These are phyloP conservation scores for Epinephelus moara DNA, from an alignment of 2,113 vertebrate genomes.

Conservation along the genomic window DNA sequence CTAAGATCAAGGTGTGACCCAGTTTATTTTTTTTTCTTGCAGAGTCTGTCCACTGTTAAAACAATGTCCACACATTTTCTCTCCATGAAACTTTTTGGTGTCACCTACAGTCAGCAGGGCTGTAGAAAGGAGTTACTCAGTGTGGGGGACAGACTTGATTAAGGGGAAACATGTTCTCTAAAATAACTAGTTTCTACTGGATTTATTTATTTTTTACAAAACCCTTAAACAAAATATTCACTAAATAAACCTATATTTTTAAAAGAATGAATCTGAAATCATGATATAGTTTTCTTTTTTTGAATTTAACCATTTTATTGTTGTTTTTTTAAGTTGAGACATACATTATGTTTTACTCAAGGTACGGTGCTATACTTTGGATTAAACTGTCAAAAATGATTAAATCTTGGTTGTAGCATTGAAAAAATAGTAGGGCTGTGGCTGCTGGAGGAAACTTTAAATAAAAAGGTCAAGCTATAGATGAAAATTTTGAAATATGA, in stretches of 20 bases:
- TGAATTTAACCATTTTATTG: no score
- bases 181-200: background rate
- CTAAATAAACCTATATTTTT: background rate
- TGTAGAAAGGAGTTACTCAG: background rate
- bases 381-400: slow-evolving; percentile 17
- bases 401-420: background rate
- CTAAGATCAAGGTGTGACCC: slow-evolving; percentile 62
- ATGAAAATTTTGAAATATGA: slow-evolving; percentile 55
- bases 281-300: no score
- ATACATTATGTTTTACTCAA: background rate
- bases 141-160: no score
- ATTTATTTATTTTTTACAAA: background rate
- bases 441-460: slow-evolving; percentile 25
- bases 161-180: background rate
- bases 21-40: slow-evolving; percentile 39
- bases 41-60: slow-evolving; percentile 13
- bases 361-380: background rate
- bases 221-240: background rate
- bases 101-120: background rate
- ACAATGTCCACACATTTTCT: slow-evolving; percentile 4
- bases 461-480: slow-evolving; percentile 43
- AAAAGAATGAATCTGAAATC: background rate
- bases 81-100: slow-evolving; percentile 22
- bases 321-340: no score
- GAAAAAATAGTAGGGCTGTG: background rate